Percentiles rank a stretch among this genome's conserved stretches.
Evolutionary conservation across 2,888 invertebrate species (phyloP).

Genomic region (Zootermopsis nevadensis): DNA sequence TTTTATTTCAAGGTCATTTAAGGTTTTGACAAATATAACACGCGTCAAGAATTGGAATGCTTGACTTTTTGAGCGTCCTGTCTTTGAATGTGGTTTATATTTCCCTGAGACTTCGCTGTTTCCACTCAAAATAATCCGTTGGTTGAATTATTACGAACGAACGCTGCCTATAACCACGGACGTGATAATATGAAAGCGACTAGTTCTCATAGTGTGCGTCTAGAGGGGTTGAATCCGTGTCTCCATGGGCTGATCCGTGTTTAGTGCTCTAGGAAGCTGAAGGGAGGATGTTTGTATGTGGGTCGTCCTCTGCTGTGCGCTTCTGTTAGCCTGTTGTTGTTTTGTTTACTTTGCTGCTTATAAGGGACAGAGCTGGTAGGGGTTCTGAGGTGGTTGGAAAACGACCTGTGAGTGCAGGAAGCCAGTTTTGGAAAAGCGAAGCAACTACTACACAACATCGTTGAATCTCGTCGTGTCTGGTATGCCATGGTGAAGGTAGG

Average conservation of each 20-base stretch:
- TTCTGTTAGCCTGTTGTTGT: conserved; percentile 38
- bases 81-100: no score
- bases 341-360: conserved; percentile 40
- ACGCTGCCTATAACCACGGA: no score
- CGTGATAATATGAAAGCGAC: background rate
- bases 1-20: no score
- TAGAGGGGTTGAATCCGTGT: background rate
- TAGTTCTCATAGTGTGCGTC: background rate
- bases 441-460: background rate
- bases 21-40: no score
- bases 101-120: no score
- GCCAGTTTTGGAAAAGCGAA: conserved; percentile 17
- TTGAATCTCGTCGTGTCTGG: background rate
- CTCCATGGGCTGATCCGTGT: background rate
- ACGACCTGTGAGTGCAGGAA: conserved; percentile 30
- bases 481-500: conserved; percentile 31
- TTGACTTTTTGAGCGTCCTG: no score
- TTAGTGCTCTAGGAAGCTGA: background rate
- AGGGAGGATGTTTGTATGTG: background rate
- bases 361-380: conserved; percentile 35
- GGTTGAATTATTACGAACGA: no score
- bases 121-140: no score
- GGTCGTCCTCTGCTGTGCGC: conserved; percentile 23
- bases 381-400: conserved; percentile 15
- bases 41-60: no score